These are phyloP conservation scores for Diabrotica undecimpunctata DNA, from an alignment of 1,140 invertebrate species.

Conservation along the genomic window DNA sequence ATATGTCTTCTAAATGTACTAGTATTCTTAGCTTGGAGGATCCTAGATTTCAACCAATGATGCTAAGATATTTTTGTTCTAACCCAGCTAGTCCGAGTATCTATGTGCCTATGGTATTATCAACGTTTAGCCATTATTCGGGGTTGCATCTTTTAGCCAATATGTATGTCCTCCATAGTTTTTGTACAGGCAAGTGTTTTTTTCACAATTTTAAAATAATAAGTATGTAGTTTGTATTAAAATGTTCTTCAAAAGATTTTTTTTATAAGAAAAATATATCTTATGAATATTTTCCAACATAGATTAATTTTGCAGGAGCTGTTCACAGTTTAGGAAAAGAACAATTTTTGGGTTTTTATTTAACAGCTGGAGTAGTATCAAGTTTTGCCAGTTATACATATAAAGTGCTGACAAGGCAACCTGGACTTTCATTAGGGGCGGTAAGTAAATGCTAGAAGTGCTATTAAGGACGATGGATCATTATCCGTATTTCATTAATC, in stretches of 20 bases:
- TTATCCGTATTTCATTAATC: no score
- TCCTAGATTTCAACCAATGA: constrained; percentile 69
- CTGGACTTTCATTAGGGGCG: constrained; percentile 82
- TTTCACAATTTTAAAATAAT: no score
- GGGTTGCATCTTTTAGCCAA: constrained; percentile 83
- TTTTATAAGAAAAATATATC: no score
- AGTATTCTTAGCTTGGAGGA: constrained; percentile 80
- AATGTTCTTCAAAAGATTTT: no score
- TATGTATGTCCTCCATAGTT: constrained; percentile 95
- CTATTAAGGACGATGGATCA: background rate
- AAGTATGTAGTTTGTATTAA: no score
- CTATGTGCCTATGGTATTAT: constrained; percentile 86
- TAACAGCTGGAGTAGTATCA: constrained; percentile 82
- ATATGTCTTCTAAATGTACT: constrained; percentile 75
- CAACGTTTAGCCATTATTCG: constrained; percentile 90
- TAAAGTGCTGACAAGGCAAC: constrained; percentile 65
- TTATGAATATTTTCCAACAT: no score
- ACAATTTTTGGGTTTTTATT: constrained; percentile 88
- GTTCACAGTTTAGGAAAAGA: constrained; percentile 82
- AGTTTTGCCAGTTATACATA: constrained; percentile 81
- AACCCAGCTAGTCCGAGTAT: constrained; percentile 68
- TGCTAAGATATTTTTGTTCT: constrained; percentile 84
- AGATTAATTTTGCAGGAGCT: constrained; percentile 50
- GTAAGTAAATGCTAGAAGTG: constrained; percentile 57
- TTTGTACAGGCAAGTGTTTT: constrained; percentile 55